Base-by-base conservation (phyloP, 1,140 invertebrate genomes). In the Drosophila setifemur region DNA sequence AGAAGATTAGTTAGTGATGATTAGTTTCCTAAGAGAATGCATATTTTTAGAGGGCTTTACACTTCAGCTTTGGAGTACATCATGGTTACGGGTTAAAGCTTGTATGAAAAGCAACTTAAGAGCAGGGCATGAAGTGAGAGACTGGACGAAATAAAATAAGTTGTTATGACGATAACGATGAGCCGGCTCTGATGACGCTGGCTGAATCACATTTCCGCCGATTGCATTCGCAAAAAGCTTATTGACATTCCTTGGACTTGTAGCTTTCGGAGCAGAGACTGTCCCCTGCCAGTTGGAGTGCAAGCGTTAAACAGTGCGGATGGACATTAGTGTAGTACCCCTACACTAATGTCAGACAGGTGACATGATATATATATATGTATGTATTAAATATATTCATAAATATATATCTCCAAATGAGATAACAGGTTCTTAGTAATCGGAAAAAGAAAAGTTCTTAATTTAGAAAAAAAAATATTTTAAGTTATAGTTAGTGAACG, bases 41-140 rank as follows among this genome's bases (percentile, higher is more conserved):
- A 39, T 3, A 6, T n/a, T 19, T 35, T 55, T 39, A 43, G 14
- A 33, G n/a, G 18, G 31, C 31, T 16, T 86, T 86, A 86, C 81
- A 81, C 63, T 81, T 81, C 63, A 54, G 81, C 81, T 52, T 86
- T 76, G 40, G 81, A 86, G 58, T 86, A 86, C 81, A 86, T 86
- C 82, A 81, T 86, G 57, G 29, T 78, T 53, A 31, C 16, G 14
- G 33, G 5, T 44, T 28, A 28, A 4, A 47, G 37, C 9, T 67
- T 55, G 2, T 45, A 28, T 26, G 14, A 52, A 39, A 16, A 12
- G 45, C 58, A 42, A 70, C 77, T 47, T 33, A 8, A 39, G 40
- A 14, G 49, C 19, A 58, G 42, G 12, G 50, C 18, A 52, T 74
- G 40, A 50, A 31, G 44, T 47, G 43, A 42, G 35, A 61, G 68